phyloP scores from a whole-genome alignment of 2,888 invertebrate species.

The Coleophora deauratella region DNA sequence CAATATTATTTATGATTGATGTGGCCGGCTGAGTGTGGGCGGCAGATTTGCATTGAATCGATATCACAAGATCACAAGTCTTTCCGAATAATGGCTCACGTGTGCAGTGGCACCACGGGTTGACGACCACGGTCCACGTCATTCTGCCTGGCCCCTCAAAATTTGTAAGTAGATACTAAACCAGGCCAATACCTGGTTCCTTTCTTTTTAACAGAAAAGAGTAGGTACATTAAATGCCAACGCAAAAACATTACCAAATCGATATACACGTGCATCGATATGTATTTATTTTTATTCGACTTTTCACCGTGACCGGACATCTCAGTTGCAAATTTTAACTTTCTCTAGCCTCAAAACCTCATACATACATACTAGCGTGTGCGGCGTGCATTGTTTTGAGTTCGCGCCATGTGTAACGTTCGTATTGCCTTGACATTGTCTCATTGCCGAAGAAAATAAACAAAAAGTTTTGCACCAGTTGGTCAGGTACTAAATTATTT shows the following conservation, averaged over 20 bases:
- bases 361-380: conserved; percentile 45
- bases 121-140: conserved; percentile 29
- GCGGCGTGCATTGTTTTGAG: conserved; percentile 56
- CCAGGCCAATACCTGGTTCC: no score
- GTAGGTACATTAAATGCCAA: no score
- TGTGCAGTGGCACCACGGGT: conserved; percentile 30
- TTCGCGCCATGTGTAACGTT: conserved; percentile 33
- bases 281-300: conserved; percentile 29
- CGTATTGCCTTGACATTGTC: conserved; percentile 4
- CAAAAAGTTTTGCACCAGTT: no score
- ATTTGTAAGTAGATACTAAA: no score
- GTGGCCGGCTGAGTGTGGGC: conserved; percentile 48
- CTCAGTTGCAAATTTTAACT: conserved; percentile 59
- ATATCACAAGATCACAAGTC: conserved; percentile 34
- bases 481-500: no score
- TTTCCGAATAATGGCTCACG: conserved; percentile 50
- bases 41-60: conserved; percentile 67
- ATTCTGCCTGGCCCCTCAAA: no score
- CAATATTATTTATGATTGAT: conserved; percentile 62
- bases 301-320: conserved; percentile 41
- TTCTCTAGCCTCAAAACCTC: conserved; percentile 73
- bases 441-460: no score
- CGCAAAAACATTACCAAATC: no score
- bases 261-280: conserved; percentile 7
- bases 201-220: no score